Evolutionary conservation across 2,888 invertebrate species (phyloP), one percentile per base, ranked within the genome.

Genomic region (Hyppa rectilinea): DNA sequence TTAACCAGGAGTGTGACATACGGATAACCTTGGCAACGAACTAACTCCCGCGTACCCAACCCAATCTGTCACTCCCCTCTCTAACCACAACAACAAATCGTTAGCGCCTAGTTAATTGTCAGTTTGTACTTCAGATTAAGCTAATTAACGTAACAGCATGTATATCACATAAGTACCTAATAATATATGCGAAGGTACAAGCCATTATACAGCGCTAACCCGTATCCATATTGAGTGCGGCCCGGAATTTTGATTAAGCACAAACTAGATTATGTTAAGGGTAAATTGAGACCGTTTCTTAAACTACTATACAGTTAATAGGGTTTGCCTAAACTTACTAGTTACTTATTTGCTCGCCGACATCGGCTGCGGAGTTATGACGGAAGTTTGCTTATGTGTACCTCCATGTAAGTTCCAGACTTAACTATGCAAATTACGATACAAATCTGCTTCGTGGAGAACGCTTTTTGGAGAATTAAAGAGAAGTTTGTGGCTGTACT

Each of bases 201-300:
- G 83, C 85, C 80, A 86, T 88, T 88, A 90, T 83, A 84, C 87
- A 85, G 83, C 72, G 84, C 85, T 83, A 89, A 87, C 85, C 88
- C 88, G 84, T 87, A 89, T 87, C 88, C 89, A 90, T 89, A 92
- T 90, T 90, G 90, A 87, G 89, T 89, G 89, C 89, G 91, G 92
- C 93, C 93, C 93, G 86, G 92, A 93, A 94, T 94, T 94, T 93
- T 94, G 94, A 94, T 94, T 93, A 94, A 92, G 92, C 89, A 90
- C 88, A 90, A 94, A 94, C 92, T 91, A 93, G 94, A 94, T 94
- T 94, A 93, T 90, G 87, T 87, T 89, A 87, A 88, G 91, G 91
- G 90, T 91, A 91, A 90, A 92, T 92, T 89, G 91, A 90, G 91
- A 88, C 91, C 90, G 91, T 93, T 93, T 93, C 94, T 93, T 93